These are phyloP conservation scores for Drosophila equinoxialis DNA, from an alignment of 1,140 invertebrate genomes.

Conservation along the genomic window DNA sequence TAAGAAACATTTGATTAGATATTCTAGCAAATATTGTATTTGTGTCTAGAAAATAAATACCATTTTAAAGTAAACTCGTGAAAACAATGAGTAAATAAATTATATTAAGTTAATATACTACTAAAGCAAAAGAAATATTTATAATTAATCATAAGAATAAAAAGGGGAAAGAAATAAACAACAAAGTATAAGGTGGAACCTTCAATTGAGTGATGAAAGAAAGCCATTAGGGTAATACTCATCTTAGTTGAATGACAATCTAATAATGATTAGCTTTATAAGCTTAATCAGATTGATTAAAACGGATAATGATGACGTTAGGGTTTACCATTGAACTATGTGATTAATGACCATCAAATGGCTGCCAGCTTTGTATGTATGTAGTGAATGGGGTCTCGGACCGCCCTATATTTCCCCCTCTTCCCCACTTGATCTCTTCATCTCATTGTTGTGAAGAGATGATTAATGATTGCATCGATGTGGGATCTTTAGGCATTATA, in stretches of 20 bases:
- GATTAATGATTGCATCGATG: constrained; percentile 12
- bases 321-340: neutral
- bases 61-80: too few species aligned
- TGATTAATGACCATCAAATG: constrained; percentile 1
- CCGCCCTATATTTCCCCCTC: neutral
- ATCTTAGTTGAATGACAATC: neutral
- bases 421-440: constrained; percentile 5
- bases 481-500: neutral
- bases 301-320: constrained; percentile 8
- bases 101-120: too few species aligned
- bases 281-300: neutral
- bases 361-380: neutral
- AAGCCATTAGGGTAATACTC: neutral
- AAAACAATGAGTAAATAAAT: too few species aligned
- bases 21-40: too few species aligned
- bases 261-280: neutral
- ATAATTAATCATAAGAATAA: too few species aligned
- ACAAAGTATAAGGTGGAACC: too few species aligned
- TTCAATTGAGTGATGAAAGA: too few species aligned
- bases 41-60: too few species aligned
- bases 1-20: too few species aligned
- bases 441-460: constrained; percentile 4
- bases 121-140: too few species aligned
- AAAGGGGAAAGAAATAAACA: too few species aligned
- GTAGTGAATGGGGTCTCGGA: neutral